Evolutionary conservation across 1,140 invertebrate species (phyloP), one percentile per base, ranked within the genome.

Genomic region (Lepidurus arcticus): DNA sequence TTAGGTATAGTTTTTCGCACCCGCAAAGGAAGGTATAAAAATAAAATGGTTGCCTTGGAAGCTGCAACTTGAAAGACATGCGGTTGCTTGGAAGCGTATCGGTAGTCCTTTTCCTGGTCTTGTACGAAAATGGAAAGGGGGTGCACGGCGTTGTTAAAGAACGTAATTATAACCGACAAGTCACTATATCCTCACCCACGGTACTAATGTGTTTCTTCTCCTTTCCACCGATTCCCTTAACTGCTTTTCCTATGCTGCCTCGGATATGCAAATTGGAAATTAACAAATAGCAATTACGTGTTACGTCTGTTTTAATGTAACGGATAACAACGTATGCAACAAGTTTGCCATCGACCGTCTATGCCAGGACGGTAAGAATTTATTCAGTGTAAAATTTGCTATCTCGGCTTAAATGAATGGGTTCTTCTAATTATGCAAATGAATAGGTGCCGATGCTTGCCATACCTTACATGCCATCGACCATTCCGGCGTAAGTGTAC

Each of bases 281-380:
- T 43, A 42, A 34, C 11, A 7, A 13, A 13, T 42, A 80, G 86
- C 87, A 84, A 84, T 90, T 81, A 90, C 89, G 73, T 90, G 89
- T 84, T 90, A 90, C 83, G 90, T 89, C 81, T 90, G 89, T 83
- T 88, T 90, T 82, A 90, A 90, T 85, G 89, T 90, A 79, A 90
- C 89, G 80, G 88, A 90, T 84, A 90, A 90, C 85, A 84, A 88
- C 84, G 85, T 90, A 84, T 90, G 89, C 85, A 90, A 90, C 84
- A 86, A 88, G 83, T 90, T 87, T 84, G 89, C 89, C 65, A 90
- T 90, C 81, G 89, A 90, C 81, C 86, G 88, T 45, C 89, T 89
- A 24, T 90, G 89, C 84, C 88, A 88, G 81, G 84, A 85, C 81
- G 88, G 87, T 84, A 83, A 81, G 4, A 34, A 34, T 34, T 34